Conservation (phyloP, 2,888 invertebrate genomes). For the Melikaiella ostensackeni region DNA sequence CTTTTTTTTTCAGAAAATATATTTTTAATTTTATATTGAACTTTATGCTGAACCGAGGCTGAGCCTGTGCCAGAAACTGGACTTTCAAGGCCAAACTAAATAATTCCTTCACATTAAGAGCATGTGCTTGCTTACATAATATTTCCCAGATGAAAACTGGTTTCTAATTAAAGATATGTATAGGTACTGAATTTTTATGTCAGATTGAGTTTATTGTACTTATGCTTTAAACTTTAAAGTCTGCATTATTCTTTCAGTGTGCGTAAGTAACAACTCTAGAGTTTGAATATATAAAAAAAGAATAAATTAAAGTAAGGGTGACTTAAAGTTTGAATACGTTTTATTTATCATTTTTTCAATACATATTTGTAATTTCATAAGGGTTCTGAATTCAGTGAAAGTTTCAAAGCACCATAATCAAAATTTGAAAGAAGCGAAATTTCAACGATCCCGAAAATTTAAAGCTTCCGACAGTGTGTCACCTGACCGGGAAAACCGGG, state of each 20-base stretch:
- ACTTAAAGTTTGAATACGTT: background rate
- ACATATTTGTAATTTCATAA: background rate
- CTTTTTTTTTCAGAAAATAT: background rate
- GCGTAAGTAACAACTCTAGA: background rate
- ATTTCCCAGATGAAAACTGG: background rate
- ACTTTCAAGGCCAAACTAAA: background rate
- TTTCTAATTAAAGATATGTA: background rate
- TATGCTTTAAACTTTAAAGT: background rate
- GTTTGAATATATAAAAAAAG: too few relatives aligned
- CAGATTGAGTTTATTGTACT: background rate
- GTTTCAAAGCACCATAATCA: background rate
- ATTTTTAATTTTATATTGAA: background rate
- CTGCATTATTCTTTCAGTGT: background rate
- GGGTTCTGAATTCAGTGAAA: background rate
- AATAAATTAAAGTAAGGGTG: too few relatives aligned
- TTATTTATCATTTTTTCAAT: background rate
- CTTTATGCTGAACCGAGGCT: background rate
- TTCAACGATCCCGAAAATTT: background rate
- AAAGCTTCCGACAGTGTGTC: background rate
- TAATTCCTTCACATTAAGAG: background rate
- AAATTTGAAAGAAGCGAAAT: background rate
- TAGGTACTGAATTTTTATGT: constrained; percentile 4
- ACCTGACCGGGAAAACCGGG: too few relatives aligned
- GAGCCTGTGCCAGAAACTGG: constrained; percentile 20
- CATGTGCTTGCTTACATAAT: background rate